These are phyloP conservation scores for Temnothorax unifasciatus DNA, from an alignment of 2,888 invertebrate species.

Conservation along the genomic window DNA sequence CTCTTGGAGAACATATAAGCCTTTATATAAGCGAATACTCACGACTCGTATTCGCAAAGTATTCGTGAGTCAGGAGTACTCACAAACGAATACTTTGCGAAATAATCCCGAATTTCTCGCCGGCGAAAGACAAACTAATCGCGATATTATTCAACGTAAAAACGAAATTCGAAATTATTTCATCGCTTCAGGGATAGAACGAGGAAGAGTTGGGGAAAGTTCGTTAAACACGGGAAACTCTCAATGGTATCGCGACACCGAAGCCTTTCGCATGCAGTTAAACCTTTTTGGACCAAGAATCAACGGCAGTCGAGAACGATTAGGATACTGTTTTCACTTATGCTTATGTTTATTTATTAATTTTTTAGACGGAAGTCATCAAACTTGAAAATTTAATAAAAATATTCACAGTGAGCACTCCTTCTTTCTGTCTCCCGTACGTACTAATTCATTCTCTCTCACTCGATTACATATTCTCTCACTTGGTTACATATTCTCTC, in stretches of 20 bases:
- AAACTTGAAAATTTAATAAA: slow-evolving; percentile 87
- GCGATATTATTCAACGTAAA: background rate
- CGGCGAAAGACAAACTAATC: background rate
- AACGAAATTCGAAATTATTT: background rate
- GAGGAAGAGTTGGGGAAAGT: too few species aligned
- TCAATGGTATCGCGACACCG: background rate
- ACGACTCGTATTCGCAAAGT: too few species aligned
- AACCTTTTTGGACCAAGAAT: slow-evolving; percentile 11
- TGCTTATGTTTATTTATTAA: slow-evolving; percentile 86
- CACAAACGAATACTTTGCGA: background rate
- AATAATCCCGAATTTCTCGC: background rate
- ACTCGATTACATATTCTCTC: slow-evolving; percentile 18
- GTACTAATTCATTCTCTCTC: slow-evolving; percentile 58
- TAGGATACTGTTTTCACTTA: slow-evolving; percentile 79
- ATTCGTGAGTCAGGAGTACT: too few species aligned
- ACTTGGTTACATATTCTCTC: slow-evolving; percentile 12
- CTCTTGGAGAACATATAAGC: too few species aligned
- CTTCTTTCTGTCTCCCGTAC: slow-evolving; percentile 79
- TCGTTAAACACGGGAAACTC: background rate
- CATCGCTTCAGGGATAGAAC: background rate
- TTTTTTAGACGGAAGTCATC: slow-evolving; percentile 86
- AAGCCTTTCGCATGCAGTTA: background rate
- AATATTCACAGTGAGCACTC: slow-evolving; percentile 86
- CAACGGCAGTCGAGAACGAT: slow-evolving; percentile 56
- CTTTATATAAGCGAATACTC: too few species aligned